Base-by-base conservation (phyloP, 2,888 invertebrate genomes). In the Microctonus hyperodae region DNA sequence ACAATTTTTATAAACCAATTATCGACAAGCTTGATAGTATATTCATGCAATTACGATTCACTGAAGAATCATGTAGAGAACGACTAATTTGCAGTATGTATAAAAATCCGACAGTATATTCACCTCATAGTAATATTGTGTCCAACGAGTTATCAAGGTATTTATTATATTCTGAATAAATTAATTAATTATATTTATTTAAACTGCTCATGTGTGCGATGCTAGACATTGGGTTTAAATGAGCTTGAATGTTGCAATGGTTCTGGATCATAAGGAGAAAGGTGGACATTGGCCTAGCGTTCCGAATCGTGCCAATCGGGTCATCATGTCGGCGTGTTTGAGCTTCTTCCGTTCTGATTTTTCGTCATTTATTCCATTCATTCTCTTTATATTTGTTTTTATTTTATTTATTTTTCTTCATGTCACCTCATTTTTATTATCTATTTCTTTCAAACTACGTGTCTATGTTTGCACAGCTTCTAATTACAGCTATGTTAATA, bases 61-160 rank as follows among this genome's bases (percentile, higher is more conserved):
- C 82, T 0, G 92, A 92, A 11, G 90, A 91, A 71, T 87, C 88
- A 0, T 95, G 95, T 80, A 87, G 89, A 68, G 94, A 94, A 80
- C 86, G 94, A 68, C 88, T 95, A 0, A 90, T 95, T 1, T 95
- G 95, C 80, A 90, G 91, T 71, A 90, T 95, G 87, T 95, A 95
- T 85, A 92, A 91, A 78, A 92, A 92, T 80, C 95, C 95, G 0
- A 87, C 88, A 71, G 90, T 90, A 75, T 95, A 92, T 77, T 91
- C 93, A 69, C 95, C 95, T 0, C 92, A 93, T 81, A 95, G 95
- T 81, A 95, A 95, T 84, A 88, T 94, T 69, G 88, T 95, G 62
- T 95, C 95, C 20, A 92, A 92, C 50, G 94, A 95, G 81, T 86
- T 95, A 55, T 95, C 95, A 89, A 93, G 95, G 95, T 95, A 83